Conservation (phyloP, 1,140 invertebrate genomes). For the Berghia stephanieae region DNA sequence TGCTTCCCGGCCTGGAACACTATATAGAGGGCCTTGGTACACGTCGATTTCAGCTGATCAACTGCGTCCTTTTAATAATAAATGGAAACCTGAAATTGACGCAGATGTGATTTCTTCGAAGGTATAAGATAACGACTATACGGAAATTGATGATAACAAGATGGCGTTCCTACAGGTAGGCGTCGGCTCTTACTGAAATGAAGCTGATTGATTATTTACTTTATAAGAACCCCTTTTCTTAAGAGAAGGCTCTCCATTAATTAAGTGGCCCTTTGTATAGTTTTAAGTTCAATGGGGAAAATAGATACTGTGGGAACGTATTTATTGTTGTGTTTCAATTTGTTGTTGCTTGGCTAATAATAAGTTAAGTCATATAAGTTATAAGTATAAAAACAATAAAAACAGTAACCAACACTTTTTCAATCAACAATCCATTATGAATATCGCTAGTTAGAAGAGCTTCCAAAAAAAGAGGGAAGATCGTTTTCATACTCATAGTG, state of each 20-base stretch:
- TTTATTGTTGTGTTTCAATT: not conserved
- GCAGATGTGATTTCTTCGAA: no score
- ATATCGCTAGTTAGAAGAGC: no score
- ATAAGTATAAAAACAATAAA: not conserved
- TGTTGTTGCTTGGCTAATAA: not conserved
- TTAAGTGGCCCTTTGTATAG: not conserved
- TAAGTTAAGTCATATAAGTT: not conserved
- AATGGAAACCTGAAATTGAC: no score
- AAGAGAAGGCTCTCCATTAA: not conserved
- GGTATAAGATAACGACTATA: no score
- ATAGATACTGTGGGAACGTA: no score
- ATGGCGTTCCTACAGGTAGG: slow-evolving; percentile 59
- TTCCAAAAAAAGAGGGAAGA: no score
- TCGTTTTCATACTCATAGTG: no score
- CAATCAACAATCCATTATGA: not conserved
- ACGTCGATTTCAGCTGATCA: no score
- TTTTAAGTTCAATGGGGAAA: not conserved
- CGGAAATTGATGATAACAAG: no score
- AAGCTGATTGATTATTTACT: not conserved
- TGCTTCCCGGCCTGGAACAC: no score
- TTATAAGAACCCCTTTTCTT: not conserved
- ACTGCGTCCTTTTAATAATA: no score
- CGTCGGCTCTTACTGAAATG: slow-evolving; percentile 31
- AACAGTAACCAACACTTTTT: not conserved
- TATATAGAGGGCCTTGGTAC: no score